Evolutionary conservation across 2,797 vertebrate genomes (phyloP).

Genomic region (Tenualosa ilisha): DNA sequence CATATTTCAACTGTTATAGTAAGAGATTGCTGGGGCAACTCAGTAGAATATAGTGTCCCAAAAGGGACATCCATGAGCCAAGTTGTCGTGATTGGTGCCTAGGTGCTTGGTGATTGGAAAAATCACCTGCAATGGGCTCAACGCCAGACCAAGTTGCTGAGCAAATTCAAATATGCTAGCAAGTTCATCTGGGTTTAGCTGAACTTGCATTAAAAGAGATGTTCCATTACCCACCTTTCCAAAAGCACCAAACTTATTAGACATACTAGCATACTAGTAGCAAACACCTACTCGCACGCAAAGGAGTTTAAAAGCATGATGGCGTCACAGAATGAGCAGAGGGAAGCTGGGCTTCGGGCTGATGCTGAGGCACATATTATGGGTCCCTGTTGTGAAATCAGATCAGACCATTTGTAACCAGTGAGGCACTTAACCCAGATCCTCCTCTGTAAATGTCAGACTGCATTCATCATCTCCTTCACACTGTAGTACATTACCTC

Average conservation of each 20-base stretch:
- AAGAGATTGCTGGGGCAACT: too few relatives aligned
- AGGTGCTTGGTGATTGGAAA: too few relatives aligned
- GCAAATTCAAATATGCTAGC: too few relatives aligned
- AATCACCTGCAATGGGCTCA: too few relatives aligned
- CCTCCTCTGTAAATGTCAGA: slow-evolving; percentile 11
- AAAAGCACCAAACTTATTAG: neutral
- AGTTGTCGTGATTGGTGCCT: too few relatives aligned
- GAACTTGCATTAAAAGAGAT: neutral
- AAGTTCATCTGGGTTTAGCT: too few relatives aligned
- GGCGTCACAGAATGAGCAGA: neutral
- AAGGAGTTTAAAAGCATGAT: neutral
- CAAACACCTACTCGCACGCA: slow-evolving; percentile 2
- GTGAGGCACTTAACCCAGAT: slow-evolving; percentile 22
- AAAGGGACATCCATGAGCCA: too few relatives aligned
- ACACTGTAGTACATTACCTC: neutral
- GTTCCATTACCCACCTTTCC: neutral
- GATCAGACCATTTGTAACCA: slow-evolving; percentile 20
- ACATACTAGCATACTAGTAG: too few relatives aligned
- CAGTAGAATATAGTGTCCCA: too few relatives aligned
- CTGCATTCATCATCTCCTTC: slow-evolving; percentile 22
- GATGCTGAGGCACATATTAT: neutral
- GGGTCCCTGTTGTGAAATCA: slow-evolving; percentile 11
- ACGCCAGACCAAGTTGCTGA: too few relatives aligned
- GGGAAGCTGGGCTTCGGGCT: neutral
- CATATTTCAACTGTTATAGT: too few relatives aligned